Evolutionary conservation across 2,113 vertebrate genomes (phyloP).

Genomic region (Grammomys surdaster): DNA sequence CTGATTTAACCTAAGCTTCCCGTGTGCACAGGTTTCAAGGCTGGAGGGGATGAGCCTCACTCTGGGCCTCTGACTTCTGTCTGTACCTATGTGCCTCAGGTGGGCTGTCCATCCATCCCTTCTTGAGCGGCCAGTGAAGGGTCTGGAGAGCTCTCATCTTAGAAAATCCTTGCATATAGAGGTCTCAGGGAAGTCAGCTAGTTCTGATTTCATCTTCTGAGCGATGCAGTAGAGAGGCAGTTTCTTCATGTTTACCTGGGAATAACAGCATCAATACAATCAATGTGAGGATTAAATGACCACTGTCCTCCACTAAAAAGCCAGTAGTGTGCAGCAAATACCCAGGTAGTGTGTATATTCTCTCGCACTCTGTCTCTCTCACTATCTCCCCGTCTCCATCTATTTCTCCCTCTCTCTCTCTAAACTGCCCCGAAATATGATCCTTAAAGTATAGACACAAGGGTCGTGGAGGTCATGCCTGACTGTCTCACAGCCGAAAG

Average conservation of each 20-base stretch:
- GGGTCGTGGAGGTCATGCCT: not conserved
- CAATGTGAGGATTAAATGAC: not conserved
- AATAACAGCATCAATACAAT: not conserved
- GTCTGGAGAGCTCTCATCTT: not conserved
- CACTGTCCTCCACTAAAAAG: not conserved
- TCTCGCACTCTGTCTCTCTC: not conserved
- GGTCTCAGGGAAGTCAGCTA: not conserved
- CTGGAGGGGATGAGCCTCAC: no score
- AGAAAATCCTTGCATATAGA: not conserved
- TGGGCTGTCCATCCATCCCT: rapidly evolving
- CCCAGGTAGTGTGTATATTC: rapidly evolving
- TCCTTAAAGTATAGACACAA: no score
- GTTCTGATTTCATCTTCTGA: not conserved
- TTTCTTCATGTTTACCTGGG: rapidly evolving
- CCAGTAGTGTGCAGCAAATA: not conserved
- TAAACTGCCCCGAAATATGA: not conserved
- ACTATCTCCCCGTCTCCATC: no score
- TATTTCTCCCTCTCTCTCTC: not conserved
- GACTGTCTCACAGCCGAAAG: not conserved
- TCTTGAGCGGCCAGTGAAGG: not conserved
- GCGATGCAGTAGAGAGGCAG: not conserved
- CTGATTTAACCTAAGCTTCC: constrained; percentile 34
- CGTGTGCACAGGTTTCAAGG: not conserved
- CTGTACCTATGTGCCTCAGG: rapidly evolving
- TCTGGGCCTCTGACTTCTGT: no score